Percentiles rank a stretch among this genome's conserved stretches.
These are phyloP conservation scores for Arnoldichthys spilopterus DNA, from an alignment of 2,797 vertebrate species.

Conservation along the genomic window DNA sequence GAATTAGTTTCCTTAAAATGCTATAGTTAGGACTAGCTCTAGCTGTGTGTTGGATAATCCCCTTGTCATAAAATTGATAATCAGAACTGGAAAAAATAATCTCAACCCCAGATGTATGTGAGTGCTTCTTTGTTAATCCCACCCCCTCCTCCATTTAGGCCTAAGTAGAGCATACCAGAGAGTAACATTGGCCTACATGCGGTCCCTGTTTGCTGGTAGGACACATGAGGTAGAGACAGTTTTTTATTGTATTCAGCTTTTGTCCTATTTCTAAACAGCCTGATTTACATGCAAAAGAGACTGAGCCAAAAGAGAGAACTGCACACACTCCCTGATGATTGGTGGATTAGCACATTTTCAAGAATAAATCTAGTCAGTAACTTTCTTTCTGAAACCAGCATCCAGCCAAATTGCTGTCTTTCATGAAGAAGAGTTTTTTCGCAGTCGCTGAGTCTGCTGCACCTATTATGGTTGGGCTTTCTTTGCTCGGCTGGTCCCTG, in stretches of 20 bases:
- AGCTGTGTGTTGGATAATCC: constrained; percentile 2
- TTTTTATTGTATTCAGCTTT: constrained; percentile 33
- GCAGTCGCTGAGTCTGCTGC: not conserved
- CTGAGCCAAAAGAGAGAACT: constrained; percentile 53
- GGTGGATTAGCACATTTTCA: constrained; percentile 20
- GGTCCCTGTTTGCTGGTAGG: not conserved
- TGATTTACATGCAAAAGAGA: constrained; percentile 49
- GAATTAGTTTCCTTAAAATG: constrained; percentile 14
- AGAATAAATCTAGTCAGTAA: not conserved
- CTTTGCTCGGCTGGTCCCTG: constrained; percentile 37
- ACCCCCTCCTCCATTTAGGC: constrained; percentile 11
- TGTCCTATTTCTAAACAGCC: constrained; percentile 27
- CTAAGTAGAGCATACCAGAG: not conserved
- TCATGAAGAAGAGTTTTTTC: not conserved
- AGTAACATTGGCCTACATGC: constrained; percentile 44
- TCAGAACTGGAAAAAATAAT: constrained; percentile 25
- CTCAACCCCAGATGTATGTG: constrained; percentile 38
- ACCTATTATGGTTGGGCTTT: constrained; percentile 21
- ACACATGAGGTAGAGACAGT: not conserved
- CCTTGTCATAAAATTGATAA: constrained; percentile 20
- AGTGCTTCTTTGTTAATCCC: constrained; percentile 41
- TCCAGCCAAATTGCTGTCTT: not conserved
- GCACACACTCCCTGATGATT: constrained; percentile 42
- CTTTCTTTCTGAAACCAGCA: not conserved
- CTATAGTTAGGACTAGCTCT: constrained; percentile 11